These are phyloP conservation scores for Dallia pectoralis DNA, from an alignment of 2,797 vertebrate species.

Conservation along the genomic window DNA sequence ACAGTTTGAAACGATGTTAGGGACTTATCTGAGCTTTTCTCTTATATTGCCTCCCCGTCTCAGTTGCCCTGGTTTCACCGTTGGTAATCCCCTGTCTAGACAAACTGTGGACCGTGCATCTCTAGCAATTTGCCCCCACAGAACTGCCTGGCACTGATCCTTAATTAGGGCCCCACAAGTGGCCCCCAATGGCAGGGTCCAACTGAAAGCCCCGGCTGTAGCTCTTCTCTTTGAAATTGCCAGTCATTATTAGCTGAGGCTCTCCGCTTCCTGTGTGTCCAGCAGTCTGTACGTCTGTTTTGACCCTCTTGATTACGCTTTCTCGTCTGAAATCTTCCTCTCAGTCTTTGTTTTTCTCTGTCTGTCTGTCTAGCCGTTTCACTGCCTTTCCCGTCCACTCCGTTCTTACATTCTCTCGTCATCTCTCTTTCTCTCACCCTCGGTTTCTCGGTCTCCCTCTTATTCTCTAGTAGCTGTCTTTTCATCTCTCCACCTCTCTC, in stretches of 20 bases:
- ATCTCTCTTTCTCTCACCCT: neutral
- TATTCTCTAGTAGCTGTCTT: neutral
- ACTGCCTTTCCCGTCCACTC: neutral
- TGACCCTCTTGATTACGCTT: constrained; percentile 56
- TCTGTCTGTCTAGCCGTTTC: constrained; percentile 1
- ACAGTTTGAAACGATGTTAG: constrained; percentile 23
- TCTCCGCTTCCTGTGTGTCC: constrained; percentile 41
- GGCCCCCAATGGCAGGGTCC: constrained; percentile 41
- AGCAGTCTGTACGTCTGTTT: constrained; percentile 53
- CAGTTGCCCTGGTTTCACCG: constrained; percentile 21
- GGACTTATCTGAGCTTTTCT: constrained; percentile 21
- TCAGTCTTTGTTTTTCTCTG: neutral
- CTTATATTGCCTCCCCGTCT: neutral
- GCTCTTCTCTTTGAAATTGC: constrained; percentile 46
- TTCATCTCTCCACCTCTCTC: neutral
- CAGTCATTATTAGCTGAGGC: constrained; percentile 44
- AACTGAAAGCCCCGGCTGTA: constrained; percentile 52
- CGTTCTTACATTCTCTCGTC: neutral
- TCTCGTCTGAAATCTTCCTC: constrained; percentile 10
- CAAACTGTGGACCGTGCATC: constrained; percentile 30
- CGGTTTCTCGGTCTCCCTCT: neutral
- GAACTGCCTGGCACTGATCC: constrained; percentile 21
- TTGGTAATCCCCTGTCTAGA: constrained; percentile 42
- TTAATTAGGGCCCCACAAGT: constrained; percentile 32
- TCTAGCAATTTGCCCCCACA: constrained; percentile 37